Evolutionary conservation across 2,888 invertebrate genomes (phyloP).

Genomic region (Zygaena filipendulae): DNA sequence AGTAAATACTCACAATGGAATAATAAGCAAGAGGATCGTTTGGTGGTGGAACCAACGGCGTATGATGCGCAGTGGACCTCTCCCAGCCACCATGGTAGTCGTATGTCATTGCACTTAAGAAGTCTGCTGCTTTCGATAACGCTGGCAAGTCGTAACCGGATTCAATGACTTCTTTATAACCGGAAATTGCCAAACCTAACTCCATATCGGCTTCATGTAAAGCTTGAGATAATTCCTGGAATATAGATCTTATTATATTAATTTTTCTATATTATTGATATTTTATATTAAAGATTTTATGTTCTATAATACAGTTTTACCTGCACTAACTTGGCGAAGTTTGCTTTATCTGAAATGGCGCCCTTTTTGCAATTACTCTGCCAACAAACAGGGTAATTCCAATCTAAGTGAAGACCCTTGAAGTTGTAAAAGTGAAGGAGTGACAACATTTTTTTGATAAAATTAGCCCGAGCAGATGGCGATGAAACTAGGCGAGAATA

Average conservation of each 20-base stretch:
- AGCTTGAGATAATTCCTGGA: conserved; percentile 72
- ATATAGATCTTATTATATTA: conserved; percentile 1
- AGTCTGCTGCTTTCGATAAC: conserved; percentile 78
- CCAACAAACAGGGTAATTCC: conserved; percentile 96
- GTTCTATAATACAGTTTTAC: too few species aligned
- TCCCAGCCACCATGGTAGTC: conserved; percentile 95
- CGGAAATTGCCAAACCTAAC: conserved; percentile 86
- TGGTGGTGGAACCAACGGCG: conserved; percentile 75
- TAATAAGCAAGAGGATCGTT: conserved; percentile 80
- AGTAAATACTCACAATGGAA: conserved; percentile 72
- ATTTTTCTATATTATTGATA: not conserved
- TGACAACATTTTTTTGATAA: conserved; percentile 74
- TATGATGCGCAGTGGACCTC: conserved; percentile 80
- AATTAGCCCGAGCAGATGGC: conserved; percentile 73
- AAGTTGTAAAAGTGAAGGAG: conserved; percentile 83
- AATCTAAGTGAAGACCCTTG: conserved; percentile 89
- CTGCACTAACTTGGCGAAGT: conserved; percentile 79
- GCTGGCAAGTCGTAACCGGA: conserved; percentile 83
- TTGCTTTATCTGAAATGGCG: conserved; percentile 79
- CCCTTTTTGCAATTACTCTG: conserved; percentile 90
- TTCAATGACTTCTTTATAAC: conserved; percentile 91
- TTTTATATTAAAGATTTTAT: not conserved
- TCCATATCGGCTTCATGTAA: conserved; percentile 76
- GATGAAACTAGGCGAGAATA: conserved; percentile 83
- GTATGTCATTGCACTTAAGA: conserved; percentile 87